A percentile compares a stretch with the other conserved stretches of the same genome.
Evolutionary conservation across 1,140 invertebrate genomes (phyloP).

Genomic region (Diploscapter pachys): DNA sequence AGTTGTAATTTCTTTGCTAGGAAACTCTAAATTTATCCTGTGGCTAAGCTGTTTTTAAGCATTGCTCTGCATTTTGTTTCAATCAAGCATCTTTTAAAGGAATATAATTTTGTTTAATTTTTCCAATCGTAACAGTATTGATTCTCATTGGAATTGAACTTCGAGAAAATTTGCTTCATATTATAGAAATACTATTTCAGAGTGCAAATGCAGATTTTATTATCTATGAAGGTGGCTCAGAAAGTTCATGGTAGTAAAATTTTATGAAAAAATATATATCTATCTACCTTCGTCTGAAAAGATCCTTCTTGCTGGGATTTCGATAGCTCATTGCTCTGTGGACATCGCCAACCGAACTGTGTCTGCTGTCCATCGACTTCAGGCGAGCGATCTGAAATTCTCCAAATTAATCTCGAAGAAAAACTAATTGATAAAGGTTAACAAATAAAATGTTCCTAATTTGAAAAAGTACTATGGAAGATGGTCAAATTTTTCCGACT

Average conservation of each 20-base stretch:
- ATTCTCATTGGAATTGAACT: background rate
- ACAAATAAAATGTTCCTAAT: background rate
- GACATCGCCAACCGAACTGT: slow-evolving; percentile 30
- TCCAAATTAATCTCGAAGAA: background rate
- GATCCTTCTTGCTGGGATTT: slow-evolving; percentile 13
- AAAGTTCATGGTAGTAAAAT: background rate
- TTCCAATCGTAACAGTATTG: background rate
- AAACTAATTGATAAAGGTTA: background rate
- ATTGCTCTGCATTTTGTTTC: too few species aligned
- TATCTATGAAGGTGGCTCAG: background rate
- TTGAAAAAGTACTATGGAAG: background rate
- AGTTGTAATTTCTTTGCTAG: background rate
- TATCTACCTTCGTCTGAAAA: slow-evolving; percentile 27
- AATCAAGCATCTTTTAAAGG: too few species aligned
- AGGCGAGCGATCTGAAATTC: slow-evolving; percentile 21
- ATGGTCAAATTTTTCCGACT: background rate
- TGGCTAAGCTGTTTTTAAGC: too few species aligned
- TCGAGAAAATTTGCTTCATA: background rate
- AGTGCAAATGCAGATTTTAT: background rate
- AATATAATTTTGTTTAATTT: background rate
- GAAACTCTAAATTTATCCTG: slow-evolving; percentile 5
- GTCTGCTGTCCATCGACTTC: slow-evolving; percentile 31
- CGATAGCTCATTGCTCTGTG: slow-evolving; percentile 22
- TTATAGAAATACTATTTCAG: background rate
- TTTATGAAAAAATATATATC: too few species aligned